Base-by-base conservation (phyloP, 2,113 vertebrate genomes). In the Cercocebus atys region DNA sequence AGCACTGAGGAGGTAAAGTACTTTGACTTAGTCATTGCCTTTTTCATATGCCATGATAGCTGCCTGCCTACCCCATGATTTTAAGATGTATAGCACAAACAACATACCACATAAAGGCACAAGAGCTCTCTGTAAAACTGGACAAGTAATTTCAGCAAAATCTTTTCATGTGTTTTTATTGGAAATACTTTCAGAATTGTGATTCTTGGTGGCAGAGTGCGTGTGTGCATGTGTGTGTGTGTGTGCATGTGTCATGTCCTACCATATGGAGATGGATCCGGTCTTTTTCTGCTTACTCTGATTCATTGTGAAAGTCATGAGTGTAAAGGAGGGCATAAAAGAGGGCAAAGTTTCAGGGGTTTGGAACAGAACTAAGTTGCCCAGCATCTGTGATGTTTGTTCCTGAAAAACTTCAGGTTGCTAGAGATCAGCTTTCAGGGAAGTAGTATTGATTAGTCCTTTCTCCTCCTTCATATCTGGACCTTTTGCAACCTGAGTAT, bases 301-400 rank as follows among this genome's bases (percentile, higher is more conserved):
- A 23, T 79, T 81, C 25, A 79, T 73, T 4, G 1, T 86, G 38
- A 70, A 93, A 94, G 57, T 80, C 43, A 6, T 3, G 47, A 79
- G 6, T 52, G 43, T 79, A 85, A 88, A 83, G 91, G 47, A 80
- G 43, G 32, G 5, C n/a, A 0, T 80, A n/a, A 35, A 59, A 80
- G 50, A 84, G 73, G 20, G 8, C 22, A 17, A 94, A 72, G 43
- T 47, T 59, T 91, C 35, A 88, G 87, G 86, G 40, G 12, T 90
- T 96, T 25, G 8, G 45, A 52, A 38, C 27, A 80, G 66, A 96
- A 22, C 7, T 30, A 52, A 64, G 68, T 64, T 73, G 43, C 57
- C 45, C 52, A 82, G 76, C 43, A 55, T 85, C 89, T 94, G 30
- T 88, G 91, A 75, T 89, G 32, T 84, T 86, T 95, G 59, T 95